Evolutionary conservation across 2,797 vertebrate species (phyloP).

Genomic region (Syngnathus rostellatus): DNA sequence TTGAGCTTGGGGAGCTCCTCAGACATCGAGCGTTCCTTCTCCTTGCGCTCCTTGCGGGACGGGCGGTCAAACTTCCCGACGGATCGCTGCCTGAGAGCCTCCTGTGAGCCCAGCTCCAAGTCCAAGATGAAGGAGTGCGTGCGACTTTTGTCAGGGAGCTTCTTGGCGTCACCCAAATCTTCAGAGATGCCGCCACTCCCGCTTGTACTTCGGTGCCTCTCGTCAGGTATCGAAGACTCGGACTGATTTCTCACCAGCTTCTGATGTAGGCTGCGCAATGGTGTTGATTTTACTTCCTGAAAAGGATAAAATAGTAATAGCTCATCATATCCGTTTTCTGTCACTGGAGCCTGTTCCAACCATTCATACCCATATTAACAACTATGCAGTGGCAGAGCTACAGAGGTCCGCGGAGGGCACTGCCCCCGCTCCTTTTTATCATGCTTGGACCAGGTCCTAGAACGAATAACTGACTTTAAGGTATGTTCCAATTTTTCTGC

Average conservation of each 20-base stretch:
- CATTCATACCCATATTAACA: neutral
- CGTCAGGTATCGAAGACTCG: constrained; percentile 72
- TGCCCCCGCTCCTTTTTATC: too few relatives aligned
- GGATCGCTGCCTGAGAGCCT: constrained; percentile 75
- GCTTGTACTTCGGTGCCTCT: constrained; percentile 71
- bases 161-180: constrained; percentile 70
- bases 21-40: constrained; percentile 73
- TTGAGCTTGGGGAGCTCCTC: constrained; percentile 82
- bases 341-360: neutral
- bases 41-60: constrained; percentile 76
- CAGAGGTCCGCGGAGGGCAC: too few relatives aligned
- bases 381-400: too few relatives aligned
- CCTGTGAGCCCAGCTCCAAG: constrained; percentile 74
- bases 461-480: too few relatives aligned
- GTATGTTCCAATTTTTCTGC: too few relatives aligned
- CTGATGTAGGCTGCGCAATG: constrained; percentile 58
- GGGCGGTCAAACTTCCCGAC: constrained; percentile 76
- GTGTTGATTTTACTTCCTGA: constrained; percentile 71
- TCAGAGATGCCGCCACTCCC: constrained; percentile 64
- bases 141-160: constrained; percentile 66
- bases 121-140: constrained; percentile 75
- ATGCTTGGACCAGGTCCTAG: too few relatives aligned
- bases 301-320: constrained; percentile 19
- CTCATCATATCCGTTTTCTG: constrained; percentile 1
- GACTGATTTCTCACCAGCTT: constrained; percentile 73